Base-by-base conservation (phyloP, 2,797 vertebrate species). In the Poeciliopsis infans region DNA sequence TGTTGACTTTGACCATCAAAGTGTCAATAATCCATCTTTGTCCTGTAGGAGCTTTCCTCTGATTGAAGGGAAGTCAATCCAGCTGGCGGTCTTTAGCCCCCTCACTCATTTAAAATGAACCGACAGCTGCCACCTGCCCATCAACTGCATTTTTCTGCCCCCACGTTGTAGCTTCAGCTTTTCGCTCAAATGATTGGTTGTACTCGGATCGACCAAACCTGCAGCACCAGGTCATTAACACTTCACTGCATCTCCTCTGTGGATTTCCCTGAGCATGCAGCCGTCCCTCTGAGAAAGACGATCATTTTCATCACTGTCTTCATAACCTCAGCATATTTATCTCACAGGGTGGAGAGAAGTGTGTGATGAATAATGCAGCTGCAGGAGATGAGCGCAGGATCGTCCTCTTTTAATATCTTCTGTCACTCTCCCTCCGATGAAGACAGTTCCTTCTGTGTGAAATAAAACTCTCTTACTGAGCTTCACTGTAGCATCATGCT, bases 291-390 rank as follows among this genome's bases (percentile, higher is more conserved):
- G 39, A 43, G 39, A n/a, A 43, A 69, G 39, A n/a, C 2, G 10
- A 69, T 41, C 18, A 11, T 69, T 69, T 69, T 28, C 43, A 69
- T 69, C 23, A 43, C 39, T 7, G 25, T 25, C 66, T 69, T n/a
- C 66, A 43, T 69, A 11, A 43, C 66, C 39, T 43, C 10, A 43
- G 39, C 39, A n/a, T 43, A 69, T 69, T 69, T 69, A 69, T 69
- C 23, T 69, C 66, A 13, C 39, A 15, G 23, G 66, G 66, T 15
- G 39, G 39, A 25, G 13, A 25, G 16, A 25, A 68, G 66, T 15
- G 66, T 69, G 43, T n/a, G 66, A 69, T 69, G 66, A 43, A 69
- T 69, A 69, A 69, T 69, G 66, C 66, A 69, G 39, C 12, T 69
- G 66, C 25, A 25, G 39, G 13, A 69, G 23, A 43, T 43, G 66